Percentiles rank a stretch among this genome's conserved stretches.
phyloP scores from a whole-genome alignment of 2,113 vertebrate genomes.

The Scytalopus superciliaris region DNA sequence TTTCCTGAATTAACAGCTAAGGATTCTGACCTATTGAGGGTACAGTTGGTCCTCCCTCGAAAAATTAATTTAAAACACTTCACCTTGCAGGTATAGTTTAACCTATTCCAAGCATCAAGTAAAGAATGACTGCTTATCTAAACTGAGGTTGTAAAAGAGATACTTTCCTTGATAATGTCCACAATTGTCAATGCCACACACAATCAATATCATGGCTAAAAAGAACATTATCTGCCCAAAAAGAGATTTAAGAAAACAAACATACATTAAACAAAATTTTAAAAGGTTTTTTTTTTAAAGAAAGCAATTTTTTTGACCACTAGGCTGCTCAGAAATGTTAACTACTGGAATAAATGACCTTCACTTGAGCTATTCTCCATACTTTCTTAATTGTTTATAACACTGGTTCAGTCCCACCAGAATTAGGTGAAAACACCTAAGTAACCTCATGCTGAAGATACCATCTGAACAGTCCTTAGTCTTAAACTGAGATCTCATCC shows the following conservation, averaged over 20 bases:
- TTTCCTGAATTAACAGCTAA: neutral
- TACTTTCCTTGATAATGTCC: neutral
- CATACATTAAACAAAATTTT: neutral
- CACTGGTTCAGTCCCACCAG: neutral
- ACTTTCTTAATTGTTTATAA: neutral
- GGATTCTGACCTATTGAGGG: neutral
- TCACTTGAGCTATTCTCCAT: neutral
- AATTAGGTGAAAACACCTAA: neutral
- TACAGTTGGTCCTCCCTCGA: neutral
- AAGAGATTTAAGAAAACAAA: neutral
- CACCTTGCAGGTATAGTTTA: neutral
- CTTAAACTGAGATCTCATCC: neutral
- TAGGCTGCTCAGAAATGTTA: neutral
- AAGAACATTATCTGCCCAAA: neutral
- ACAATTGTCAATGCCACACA: neutral
- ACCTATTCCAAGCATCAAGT: neutral
- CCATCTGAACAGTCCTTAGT: neutral
- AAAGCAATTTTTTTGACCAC: neutral
- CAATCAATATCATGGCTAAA: neutral
- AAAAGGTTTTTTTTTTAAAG: neutral
- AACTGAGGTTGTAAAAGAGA: neutral
- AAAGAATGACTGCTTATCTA: neutral
- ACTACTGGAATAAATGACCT: neutral
- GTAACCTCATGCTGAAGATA: neutral
- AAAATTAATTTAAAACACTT: neutral